Base-by-base conservation (phyloP, 1,140 invertebrate species). In the Leptopilina clavipes region DNA sequence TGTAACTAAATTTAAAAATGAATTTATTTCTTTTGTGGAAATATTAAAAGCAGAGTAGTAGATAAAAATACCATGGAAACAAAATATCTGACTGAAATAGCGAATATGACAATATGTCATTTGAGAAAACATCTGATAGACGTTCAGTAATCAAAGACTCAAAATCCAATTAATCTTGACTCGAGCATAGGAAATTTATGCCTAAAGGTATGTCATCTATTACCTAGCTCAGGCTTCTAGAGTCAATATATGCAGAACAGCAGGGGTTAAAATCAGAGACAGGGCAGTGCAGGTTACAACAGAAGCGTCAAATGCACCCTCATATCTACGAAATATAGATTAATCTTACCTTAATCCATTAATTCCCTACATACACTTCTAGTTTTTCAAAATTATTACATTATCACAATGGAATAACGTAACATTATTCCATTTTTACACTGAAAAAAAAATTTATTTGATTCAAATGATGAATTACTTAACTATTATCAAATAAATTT, bases 121-220 rank as follows among this genome's bases (percentile, higher is more conserved):
- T 65, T 31, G 1, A 65, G 22, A 65, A 59, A 25, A 59, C 12
- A 22, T 17, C 8, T 31, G 22, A 31, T 37, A 19, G 59, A 22
- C 25, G 25, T 14, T 3, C 14, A 19, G 59, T 65, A 65, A 65
- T 65, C 25, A 65, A 65, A n/a, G 14, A 12, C 25, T 31, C 25
- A 31, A 14, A 65, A 65, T n/a, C 22, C 14, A 14, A 65, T 65
- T 65, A 65, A 65, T 65, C 59, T 31, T 65, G 22, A 14, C 59
- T 37, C 3, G 25, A 31, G 59, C 59, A 65, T 65, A 31, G 3
- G 25, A n/a, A 65, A 65, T 65, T 65, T 65, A 31, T 65, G 59
- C 59, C 59, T 65, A 37, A 3, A 65, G 59, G 59, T 65, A 65
- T 65, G 19, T 31, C 25, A 65, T 65, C 25, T n/a, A 65, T 65